These are phyloP conservation scores for Hexactinellida sp. DNA, from an alignment of 37 sponge, comb jelly and placozoan species.

Conservation along the genomic window DNA sequence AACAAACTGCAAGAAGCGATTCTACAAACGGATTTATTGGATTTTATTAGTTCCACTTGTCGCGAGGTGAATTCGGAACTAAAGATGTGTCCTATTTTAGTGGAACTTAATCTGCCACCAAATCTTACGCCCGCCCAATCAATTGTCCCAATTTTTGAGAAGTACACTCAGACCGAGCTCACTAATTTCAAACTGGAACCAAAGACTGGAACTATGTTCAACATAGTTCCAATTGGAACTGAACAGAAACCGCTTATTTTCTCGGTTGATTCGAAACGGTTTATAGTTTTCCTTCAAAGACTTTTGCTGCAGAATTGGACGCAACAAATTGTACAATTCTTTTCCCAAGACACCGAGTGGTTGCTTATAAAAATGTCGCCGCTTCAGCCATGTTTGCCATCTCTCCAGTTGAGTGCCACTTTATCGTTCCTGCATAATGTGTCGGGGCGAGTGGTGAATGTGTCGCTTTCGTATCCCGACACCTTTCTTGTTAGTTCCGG, in stretches of 20 bases:
- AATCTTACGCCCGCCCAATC: background rate
- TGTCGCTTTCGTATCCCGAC: background rate
- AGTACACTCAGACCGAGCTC: background rate
- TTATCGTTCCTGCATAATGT: background rate
- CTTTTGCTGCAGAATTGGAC: background rate
- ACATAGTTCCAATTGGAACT: constrained; percentile 13
- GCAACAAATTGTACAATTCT: background rate
- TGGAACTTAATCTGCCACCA: background rate
- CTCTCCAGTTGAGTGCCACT: background rate
- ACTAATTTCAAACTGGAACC: background rate
- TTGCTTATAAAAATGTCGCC: background rate
- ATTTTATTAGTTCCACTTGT: background rate
- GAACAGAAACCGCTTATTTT: background rate
- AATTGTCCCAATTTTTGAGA: background rate
- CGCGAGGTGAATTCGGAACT: background rate
- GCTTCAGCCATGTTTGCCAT: background rate
- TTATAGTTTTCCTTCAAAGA: background rate
- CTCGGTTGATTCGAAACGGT: background rate
- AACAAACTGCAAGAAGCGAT: background rate
- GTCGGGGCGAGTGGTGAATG: background rate
- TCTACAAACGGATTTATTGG: background rate
- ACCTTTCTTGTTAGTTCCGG: background rate
- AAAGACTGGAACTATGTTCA: background rate
- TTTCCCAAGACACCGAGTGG: background rate
- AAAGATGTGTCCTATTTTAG: background rate